phyloP scores from a whole-genome alignment of 2,888 invertebrate genomes.

The Pseudococcus longispinus region DNA sequence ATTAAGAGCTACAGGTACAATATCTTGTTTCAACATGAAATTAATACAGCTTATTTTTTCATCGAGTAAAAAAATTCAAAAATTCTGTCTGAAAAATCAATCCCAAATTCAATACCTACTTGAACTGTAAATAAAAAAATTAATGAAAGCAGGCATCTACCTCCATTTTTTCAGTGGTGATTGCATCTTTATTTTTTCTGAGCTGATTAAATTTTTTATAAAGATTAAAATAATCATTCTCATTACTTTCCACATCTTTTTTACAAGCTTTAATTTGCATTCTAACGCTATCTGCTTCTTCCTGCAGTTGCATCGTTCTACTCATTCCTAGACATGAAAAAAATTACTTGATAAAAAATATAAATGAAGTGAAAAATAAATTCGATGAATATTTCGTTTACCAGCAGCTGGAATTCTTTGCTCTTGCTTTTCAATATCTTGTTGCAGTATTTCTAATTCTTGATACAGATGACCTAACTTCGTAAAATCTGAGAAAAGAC shows the following conservation, averaged over 20 bases:
- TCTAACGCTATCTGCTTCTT: constrained; percentile 61
- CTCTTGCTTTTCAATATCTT: constrained; percentile 64
- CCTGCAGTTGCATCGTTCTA: constrained; percentile 66
- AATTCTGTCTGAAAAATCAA: background rate
- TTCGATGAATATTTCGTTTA: constrained; percentile 50
- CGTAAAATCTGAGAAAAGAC: constrained; percentile 77
- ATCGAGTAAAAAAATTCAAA: background rate
- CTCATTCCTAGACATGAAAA: constrained; percentile 61
- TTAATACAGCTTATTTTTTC: too few relatives aligned
- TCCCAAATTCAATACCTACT: background rate
- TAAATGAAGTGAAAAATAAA: background rate
- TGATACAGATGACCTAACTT: constrained; percentile 75
- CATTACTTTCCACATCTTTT: constrained; percentile 65
- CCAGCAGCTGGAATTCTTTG: constrained; percentile 61
- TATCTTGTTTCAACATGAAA: background rate
- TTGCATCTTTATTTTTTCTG: constrained; percentile 69
- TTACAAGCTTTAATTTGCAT: constrained; percentile 62
- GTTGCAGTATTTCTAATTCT: constrained; percentile 64
- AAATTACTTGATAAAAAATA: background rate
- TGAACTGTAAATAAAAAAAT: background rate
- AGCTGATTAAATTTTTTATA: constrained; percentile 70
- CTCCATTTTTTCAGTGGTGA: constrained; percentile 75
- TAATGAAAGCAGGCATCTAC: too few relatives aligned
- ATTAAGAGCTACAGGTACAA: too few relatives aligned
- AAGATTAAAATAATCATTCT: constrained; percentile 66